Base-by-base conservation (phyloP, 2,888 invertebrate genomes). In the Trichogramma dendrolimi region DNA sequence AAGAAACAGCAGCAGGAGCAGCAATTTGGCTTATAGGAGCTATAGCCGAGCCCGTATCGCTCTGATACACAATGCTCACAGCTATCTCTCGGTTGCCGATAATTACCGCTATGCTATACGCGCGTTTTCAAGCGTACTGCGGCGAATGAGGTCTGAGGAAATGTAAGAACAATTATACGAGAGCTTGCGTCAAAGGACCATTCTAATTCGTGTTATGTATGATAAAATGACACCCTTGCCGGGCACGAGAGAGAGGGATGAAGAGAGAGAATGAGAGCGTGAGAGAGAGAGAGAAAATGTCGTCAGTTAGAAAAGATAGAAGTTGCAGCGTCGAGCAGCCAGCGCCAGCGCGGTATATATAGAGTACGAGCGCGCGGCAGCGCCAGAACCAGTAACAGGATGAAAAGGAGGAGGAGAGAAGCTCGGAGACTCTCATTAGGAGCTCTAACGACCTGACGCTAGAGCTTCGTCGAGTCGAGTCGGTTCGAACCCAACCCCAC, bases 391-490 rank as follows among this genome's bases (percentile, higher is more conserved):
- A 55, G 54, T 6, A 50, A 59, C 60, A 62, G 60, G 54, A 52
- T 57, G 62, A 67, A 69, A 68, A 70, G 68, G 57, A 60, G 65
- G 51, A 50, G 57, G 27, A 11, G 51, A 54, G 52, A 61, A 64
- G 65, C 58, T 57, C 65, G 63, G 66, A 59, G 63, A 62, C 61
- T 75, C 77, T 77, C 77, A 77, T 78, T 78, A 78, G 76, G 75
- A 74, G 77, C 77, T 78, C 75, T 78, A 78, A 78, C 78, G 78
- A 78, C 75, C 78, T 75, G 75, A 71, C 73, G 73, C 73, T 72
- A 71, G 71, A 69, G 70, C 49, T 50, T 43, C 69, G 70, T 70
- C 73, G 8, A 10, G 56, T 50, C 42, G 57, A 11, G 39, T 38
- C 50, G 11, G 47, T 57, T 47, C n/a, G 44, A 10, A 42, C 48